phyloP scores from a whole-genome alignment of 37 sponge, comb jelly and placozoan species.

The Chondrilla cf. caribensis region DNA sequence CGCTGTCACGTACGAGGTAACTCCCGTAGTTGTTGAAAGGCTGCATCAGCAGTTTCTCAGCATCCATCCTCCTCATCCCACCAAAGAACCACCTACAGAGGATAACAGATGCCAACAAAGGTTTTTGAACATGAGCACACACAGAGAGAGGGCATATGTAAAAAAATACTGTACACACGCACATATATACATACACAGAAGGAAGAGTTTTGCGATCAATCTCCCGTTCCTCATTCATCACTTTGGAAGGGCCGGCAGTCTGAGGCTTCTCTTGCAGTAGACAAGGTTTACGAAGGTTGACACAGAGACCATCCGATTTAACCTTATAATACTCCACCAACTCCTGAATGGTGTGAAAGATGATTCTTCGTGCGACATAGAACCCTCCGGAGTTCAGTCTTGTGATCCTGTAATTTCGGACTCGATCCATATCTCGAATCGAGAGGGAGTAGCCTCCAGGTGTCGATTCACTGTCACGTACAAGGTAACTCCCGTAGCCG shows the following conservation, averaged over 20 bases:
- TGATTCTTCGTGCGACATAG: slow-evolving; percentile 74
- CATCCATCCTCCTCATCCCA: slow-evolving; percentile 87
- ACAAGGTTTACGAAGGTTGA: slow-evolving; percentile 60
- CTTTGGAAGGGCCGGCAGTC: slow-evolving; percentile 82
- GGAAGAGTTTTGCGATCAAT: slow-evolving; percentile 74
- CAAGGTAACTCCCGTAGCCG: slow-evolving; percentile 73
- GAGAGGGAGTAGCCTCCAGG: slow-evolving; percentile 95
- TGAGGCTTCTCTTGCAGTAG: slow-evolving; percentile 78
- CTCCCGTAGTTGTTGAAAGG: slow-evolving; percentile 64
- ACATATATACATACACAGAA: slow-evolving; percentile 37
- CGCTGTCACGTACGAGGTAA: slow-evolving; percentile 92
- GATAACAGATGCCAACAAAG: neutral
- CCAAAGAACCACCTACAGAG: slow-evolving; percentile 91
- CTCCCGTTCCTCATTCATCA: slow-evolving; percentile 91
- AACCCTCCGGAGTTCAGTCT: slow-evolving; percentile 78
- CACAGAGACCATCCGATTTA: slow-evolving; percentile 85
- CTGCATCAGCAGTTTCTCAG: slow-evolving; percentile 87
- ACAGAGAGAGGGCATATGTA: neutral
- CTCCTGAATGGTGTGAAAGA: slow-evolving; percentile 71
- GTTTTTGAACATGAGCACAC: too few species aligned
- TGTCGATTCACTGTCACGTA: slow-evolving; percentile 93
- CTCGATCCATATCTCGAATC: slow-evolving; percentile 76
- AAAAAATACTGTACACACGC: too few species aligned
- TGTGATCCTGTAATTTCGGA: slow-evolving; percentile 85
- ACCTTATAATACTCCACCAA: slow-evolving; percentile 73